These are phyloP conservation scores for Mycteria americana DNA, from an alignment of 2,797 vertebrate genomes.

Conservation along the genomic window DNA sequence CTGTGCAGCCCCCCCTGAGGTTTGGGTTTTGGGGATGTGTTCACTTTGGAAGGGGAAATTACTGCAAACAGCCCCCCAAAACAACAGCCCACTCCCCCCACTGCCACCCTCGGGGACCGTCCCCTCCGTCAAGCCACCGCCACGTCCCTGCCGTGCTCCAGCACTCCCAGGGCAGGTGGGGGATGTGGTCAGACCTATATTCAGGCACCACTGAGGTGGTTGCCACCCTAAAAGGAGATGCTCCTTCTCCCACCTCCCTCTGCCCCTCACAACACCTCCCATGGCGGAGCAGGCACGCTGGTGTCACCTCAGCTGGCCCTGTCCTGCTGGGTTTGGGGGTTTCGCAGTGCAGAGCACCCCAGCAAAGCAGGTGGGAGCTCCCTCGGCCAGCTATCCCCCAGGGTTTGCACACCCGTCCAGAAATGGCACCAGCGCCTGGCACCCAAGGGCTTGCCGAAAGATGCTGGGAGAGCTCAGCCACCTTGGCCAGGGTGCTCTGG, in stretches of 20 bases:
- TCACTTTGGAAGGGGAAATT: not conserved
- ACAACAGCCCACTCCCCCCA: accelerated
- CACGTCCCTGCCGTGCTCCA: accelerated
- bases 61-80: not conserved
- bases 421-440: accelerated
- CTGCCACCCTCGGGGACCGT: not conserved
- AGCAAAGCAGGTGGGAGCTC: not conserved
- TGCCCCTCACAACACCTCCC: not conserved
- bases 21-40: not conserved
- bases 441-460: not conserved
- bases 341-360: not conserved
- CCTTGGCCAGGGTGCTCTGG: not conserved
- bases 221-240: not conserved
- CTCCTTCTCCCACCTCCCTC: not conserved
- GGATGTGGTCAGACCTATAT: not conserved
- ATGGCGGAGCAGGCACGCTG: accelerated
- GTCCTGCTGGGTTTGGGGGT: not conserved
- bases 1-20: not conserved
- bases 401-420: not conserved
- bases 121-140: accelerated
- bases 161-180: not conserved
- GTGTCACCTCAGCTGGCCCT: not conserved
- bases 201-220: not conserved
- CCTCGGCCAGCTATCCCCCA: not conserved
- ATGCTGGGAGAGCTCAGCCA: not conserved